phyloP scores from a whole-genome alignment of 2,888 invertebrate species.

The Pediacus dermestoides region DNA sequence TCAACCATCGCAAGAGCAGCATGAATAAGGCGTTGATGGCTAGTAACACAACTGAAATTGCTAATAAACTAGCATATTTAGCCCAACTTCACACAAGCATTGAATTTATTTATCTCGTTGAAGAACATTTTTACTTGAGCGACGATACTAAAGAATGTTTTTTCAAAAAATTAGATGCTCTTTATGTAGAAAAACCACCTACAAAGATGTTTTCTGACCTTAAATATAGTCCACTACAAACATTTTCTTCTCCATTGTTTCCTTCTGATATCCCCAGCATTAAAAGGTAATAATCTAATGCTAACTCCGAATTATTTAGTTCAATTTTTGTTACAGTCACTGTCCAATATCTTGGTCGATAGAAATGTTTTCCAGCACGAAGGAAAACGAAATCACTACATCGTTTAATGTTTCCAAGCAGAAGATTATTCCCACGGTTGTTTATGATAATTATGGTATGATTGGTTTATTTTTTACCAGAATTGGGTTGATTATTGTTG shows the following conservation, averaged over 20 bases:
- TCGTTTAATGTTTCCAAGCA: constrained; percentile 25
- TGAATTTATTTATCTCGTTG: constrained; percentile 28
- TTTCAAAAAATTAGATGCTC: constrained; percentile 18
- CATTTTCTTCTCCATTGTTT: no score
- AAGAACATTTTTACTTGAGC: constrained; percentile 19
- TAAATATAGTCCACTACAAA: constrained; percentile 2
- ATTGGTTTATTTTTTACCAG: constrained; percentile 1
- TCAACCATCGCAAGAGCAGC: constrained; percentile 19
- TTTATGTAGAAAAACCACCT: constrained; percentile 13
- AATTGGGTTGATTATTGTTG: no score
- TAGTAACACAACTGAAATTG: constrained; percentile 11
- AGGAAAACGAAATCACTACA: constrained; percentile 20
- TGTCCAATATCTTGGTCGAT: constrained; percentile 27
- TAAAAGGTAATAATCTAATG: no score
- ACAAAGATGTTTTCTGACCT: constrained; percentile 6
- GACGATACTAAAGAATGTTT: constrained; percentile 22
- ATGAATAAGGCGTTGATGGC: constrained; percentile 16
- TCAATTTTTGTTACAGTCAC: no score
- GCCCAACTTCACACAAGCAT: constrained; percentile 25
- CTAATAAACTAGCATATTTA: constrained; percentile 26
- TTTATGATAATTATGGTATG: constrained; percentile 25
- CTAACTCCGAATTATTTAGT: no score
- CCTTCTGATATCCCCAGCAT: no score
- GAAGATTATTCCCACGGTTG: constrained; percentile 26
- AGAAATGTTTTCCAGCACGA: constrained; percentile 19